phyloP scores from a whole-genome alignment of 2,888 invertebrate genomes.

The Amiota mariae region DNA sequence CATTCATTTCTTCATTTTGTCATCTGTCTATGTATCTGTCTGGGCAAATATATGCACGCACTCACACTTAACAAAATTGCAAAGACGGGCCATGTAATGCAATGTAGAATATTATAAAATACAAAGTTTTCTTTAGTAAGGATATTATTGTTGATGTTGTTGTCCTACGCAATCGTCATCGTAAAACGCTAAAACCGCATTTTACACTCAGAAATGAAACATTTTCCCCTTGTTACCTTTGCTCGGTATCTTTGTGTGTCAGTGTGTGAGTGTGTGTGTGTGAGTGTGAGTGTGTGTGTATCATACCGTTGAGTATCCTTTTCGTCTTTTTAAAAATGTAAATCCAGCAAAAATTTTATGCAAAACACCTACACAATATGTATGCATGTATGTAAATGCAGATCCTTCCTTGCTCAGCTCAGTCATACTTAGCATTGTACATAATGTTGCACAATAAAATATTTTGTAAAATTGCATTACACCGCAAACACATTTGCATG shows the following conservation, averaged over 20 bases:
- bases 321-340: conserved; percentile 44
- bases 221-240: conserved; percentile 3
- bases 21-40: conserved; percentile 36
- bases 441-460: conserved; percentile 45
- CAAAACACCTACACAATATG: conserved; percentile 34
- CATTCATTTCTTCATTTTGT: too few species aligned
- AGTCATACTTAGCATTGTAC: neutral
- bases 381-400: neutral
- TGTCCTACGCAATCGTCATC: conserved; percentile 52
- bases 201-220: conserved; percentile 45
- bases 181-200: conserved; percentile 60
- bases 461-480: conserved; percentile 66
- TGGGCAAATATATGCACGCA: conserved; percentile 26
- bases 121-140: neutral
- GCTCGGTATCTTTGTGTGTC: conserved; percentile 26
- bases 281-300: conserved; percentile 46
- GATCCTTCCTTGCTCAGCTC: neutral
- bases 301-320: conserved; percentile 31
- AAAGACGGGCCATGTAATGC: conserved; percentile 48
- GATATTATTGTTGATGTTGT: conserved; percentile 22
- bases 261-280: conserved; percentile 52
- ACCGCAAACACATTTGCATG: conserved; percentile 66
- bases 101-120: neutral
- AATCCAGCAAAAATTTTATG: conserved; percentile 62
- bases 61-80: conserved; percentile 62